phyloP scores from a whole-genome alignment of 1,140 invertebrate genomes.

The Glomeris maerens region DNA sequence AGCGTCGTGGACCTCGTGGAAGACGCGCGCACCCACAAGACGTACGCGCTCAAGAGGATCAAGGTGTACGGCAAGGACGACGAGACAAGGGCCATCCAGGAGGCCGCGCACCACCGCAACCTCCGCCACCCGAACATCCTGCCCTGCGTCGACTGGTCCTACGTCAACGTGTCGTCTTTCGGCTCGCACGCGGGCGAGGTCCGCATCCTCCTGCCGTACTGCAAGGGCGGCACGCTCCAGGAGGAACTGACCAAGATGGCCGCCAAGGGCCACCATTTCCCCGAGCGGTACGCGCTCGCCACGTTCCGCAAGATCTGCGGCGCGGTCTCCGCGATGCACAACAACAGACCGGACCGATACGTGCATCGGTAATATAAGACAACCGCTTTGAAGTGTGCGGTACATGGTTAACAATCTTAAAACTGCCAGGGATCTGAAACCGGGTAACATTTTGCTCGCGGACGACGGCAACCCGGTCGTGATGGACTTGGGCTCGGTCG shows the following conservation, averaged over 20 bases:
- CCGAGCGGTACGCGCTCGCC: background rate
- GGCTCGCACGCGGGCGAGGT: conserved; percentile 43
- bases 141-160: conserved; percentile 47
- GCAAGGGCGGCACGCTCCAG: conserved; percentile 57
- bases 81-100: conserved; percentile 52
- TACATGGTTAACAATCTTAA: background rate
- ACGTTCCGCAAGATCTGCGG: background rate
- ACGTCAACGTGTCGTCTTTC: background rate
- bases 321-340: too few relatives aligned
- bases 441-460: conserved; percentile 61
- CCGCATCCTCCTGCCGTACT: conserved; percentile 61
- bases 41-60: conserved; percentile 68
- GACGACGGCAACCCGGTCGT: conserved; percentile 56
- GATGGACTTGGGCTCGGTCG: conserved; percentile 72
- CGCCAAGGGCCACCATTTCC: conserved; percentile 32
- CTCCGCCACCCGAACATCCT: conserved; percentile 64
- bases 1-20: conserved; percentile 66
- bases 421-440: conserved; percentile 55
- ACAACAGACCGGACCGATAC: too few relatives aligned
- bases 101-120: conserved; percentile 57
- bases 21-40: conserved; percentile 49
- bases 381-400: background rate
- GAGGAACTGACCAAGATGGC: conserved; percentile 43
- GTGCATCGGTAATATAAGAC: too few relatives aligned
- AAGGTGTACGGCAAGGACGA: conserved; percentile 64